Evolutionary conservation across 2,797 vertebrate species (phyloP).

Genomic region (Acipenser transmontanus): DNA sequence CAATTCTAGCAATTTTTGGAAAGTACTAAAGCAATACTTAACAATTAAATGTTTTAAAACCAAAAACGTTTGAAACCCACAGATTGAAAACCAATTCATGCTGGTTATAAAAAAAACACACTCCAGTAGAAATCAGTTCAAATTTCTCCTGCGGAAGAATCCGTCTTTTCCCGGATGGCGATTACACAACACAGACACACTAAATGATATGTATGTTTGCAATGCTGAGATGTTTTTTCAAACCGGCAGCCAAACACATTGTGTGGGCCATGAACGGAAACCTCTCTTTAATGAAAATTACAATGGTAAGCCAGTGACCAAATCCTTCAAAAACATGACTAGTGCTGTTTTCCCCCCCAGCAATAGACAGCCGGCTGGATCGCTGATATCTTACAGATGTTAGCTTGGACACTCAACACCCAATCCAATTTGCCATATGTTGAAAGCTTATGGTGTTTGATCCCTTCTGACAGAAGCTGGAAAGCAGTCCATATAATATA

Average conservation of each 20-base stretch:
- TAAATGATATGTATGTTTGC: background rate
- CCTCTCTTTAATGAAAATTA: conserved; percentile 16
- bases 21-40: no score
- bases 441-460: conserved; percentile 8
- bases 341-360: background rate
- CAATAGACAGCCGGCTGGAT: conserved; percentile 18
- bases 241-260: background rate
- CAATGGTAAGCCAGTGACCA: conserved; percentile 9
- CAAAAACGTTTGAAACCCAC: no score
- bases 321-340: background rate
- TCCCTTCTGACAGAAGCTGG: conserved; percentile 4
- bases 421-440: conserved; percentile 11
- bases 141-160: no score
- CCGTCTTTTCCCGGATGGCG: background rate
- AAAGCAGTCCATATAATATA: conserved; percentile 8
- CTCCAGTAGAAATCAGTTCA: no score
- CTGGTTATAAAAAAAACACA: no score
- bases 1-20: no score
- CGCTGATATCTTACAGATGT: conserved; percentile 25
- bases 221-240: background rate
- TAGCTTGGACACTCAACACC: conserved; percentile 9
- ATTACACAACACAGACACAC: background rate
- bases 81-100: no score
- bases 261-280: background rate
- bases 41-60: no score